These are phyloP conservation scores for Upupa epops DNA, from an alignment of 2,113 vertebrate species.

Conservation along the genomic window DNA sequence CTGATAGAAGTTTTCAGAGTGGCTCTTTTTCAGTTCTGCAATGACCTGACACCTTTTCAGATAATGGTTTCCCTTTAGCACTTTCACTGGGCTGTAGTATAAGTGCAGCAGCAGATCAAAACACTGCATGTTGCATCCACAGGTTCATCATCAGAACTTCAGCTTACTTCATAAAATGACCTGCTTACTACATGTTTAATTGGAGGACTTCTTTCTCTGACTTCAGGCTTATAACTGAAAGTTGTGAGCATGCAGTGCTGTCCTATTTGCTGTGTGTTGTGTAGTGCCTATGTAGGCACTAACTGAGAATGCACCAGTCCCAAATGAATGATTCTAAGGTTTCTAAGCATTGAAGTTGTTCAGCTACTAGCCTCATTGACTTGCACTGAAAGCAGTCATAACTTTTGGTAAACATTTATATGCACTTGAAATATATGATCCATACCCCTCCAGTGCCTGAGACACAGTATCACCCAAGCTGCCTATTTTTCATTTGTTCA, in stretches of 20 bases:
- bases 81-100: background rate
- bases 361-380: background rate
- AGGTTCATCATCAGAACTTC: background rate
- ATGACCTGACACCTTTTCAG: background rate
- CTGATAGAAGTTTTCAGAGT: background rate
- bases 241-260: background rate
- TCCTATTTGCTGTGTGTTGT: background rate
- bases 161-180: background rate
- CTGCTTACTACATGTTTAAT: background rate
- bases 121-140: background rate
- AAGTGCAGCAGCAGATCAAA: slow-evolving; percentile 18
- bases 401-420: background rate
- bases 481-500: background rate
- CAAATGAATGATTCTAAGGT: background rate
- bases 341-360: background rate
- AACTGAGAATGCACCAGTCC: background rate
- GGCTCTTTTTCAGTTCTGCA: background rate
- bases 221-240: background rate
- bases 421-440: background rate
- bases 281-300: background rate
- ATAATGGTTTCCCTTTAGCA: background rate
- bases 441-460: background rate
- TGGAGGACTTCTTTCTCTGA: background rate
- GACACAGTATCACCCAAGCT: background rate
- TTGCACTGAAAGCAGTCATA: background rate